phyloP scores from a whole-genome alignment of 2,888 invertebrate species.

The Helleia helle region DNA sequence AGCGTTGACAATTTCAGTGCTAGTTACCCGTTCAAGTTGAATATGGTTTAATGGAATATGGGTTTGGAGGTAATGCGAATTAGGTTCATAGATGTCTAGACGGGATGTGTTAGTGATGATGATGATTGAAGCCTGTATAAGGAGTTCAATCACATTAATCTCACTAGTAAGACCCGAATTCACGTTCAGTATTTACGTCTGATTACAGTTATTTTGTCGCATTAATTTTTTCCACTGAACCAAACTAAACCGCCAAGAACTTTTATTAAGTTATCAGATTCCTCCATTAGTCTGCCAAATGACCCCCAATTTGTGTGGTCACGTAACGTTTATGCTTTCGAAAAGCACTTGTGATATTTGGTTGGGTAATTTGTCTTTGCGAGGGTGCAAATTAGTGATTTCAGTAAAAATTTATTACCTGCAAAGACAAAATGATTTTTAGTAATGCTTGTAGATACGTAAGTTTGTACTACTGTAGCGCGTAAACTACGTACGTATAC shows the following conservation, averaged over 20 bases:
- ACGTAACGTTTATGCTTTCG: conserved; percentile 7
- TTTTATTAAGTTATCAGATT: conserved; percentile 25
- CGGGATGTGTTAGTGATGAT: too few relatives aligned
- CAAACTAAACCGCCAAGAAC: conserved; percentile 18
- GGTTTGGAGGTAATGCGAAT: too few relatives aligned
- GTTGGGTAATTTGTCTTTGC: conserved; percentile 6
- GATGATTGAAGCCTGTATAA: too few relatives aligned
- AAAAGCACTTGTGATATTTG: conserved; percentile 1
- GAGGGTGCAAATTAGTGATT: background rate
- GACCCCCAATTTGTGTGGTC: conserved; percentile 8
- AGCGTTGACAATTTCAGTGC: too few relatives aligned
- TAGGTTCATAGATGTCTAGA: too few relatives aligned
- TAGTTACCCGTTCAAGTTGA: too few relatives aligned
- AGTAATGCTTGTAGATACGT: too few relatives aligned
- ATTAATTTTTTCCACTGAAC: conserved; percentile 23
- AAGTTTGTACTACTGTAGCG: too few relatives aligned
- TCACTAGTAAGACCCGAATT: conserved; percentile 17
- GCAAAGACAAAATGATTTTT: too few relatives aligned
- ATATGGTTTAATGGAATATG: too few relatives aligned
- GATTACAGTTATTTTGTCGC: conserved; percentile 24
- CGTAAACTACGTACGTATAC: too few relatives aligned
- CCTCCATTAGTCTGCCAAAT: conserved; percentile 10
- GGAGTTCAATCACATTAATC: conserved; percentile 5
- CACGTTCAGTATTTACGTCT: conserved; percentile 8
- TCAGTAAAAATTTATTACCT: too few relatives aligned